Base-by-base conservation (phyloP, 2,113 vertebrate genomes). In the Melanocharis versteri region DNA sequence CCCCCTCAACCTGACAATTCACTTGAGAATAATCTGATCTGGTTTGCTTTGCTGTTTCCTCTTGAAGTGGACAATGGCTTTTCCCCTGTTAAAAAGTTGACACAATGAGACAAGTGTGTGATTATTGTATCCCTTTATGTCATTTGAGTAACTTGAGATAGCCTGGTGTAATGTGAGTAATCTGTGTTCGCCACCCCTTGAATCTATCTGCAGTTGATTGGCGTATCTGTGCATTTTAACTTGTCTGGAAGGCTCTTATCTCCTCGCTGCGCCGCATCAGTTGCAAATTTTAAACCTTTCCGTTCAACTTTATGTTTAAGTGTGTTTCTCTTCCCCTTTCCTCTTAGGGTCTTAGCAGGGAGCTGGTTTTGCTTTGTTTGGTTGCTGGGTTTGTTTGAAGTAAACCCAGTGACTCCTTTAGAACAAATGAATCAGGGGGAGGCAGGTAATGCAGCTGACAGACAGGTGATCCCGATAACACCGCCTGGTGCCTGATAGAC, bases 61-160 rank as follows among this genome's bases (percentile, higher is more conserved):
- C 94, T 94, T 96, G 95, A 97, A 96, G 93, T 98, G 97, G 97
- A 96, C 96, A 96, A 97, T 96, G 93, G 95, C 81, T 97, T 93
- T 93, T 96, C 89, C 96, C 93, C 94, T 94, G 86, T 93, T 94
- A 92, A 97, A 97, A 97, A 68, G 73, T 94, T 96, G 97, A 97
- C 95, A 97, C 94, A 93, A 83, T 87, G 93, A 96, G 96, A 96
- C 97, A 97, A 96, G 94, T 94, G 95, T 97, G 94, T 97, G 96
- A 97, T 98, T 97, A 97, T 96, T 95, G 93, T 95, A 96, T 97
- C 96, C 70, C 80, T 94, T 93, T 93, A 80, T 94, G 94, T 96
- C 95, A 96, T 96, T 93, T 91, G 83, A 94, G 87, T 89, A 97
- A 96, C 93, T 83, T 42, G 89, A 97, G 89, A 96, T 91, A 91